These are phyloP conservation scores for Drosophila trichaetosa DNA, from an alignment of 2,888 invertebrate species.

Conservation along the genomic window DNA sequence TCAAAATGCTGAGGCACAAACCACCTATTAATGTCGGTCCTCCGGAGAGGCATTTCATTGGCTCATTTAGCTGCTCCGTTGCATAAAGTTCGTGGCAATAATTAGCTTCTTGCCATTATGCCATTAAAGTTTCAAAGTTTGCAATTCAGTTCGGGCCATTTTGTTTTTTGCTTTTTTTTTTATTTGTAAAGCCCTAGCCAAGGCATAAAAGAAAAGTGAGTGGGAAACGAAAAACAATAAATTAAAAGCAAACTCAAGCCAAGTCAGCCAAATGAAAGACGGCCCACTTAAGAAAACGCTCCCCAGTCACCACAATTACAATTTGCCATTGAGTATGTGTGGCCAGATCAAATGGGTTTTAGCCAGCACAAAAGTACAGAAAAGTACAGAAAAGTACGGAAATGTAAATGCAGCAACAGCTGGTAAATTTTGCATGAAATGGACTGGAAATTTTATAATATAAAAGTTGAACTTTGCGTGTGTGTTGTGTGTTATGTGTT, in stretches of 20 bases:
- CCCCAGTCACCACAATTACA: not conserved
- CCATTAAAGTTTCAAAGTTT: slow-evolving; percentile 54
- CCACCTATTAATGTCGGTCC: not conserved
- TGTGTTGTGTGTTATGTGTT: not conserved
- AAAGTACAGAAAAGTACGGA: not conserved
- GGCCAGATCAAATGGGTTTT: slow-evolving; percentile 21
- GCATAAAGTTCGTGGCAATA: slow-evolving; percentile 41
- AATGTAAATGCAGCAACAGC: not conserved
- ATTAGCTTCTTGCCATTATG: slow-evolving; percentile 46
- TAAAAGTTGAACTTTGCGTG: slow-evolving; percentile 7
- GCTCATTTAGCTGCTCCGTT: slow-evolving; percentile 33
- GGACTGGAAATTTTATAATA: slow-evolving; percentile 18
- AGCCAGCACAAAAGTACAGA: slow-evolving; percentile 7
- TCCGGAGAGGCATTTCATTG: slow-evolving; percentile 12
- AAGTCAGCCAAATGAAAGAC: slow-evolving; percentile 23
- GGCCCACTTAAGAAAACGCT: slow-evolving; percentile 12
- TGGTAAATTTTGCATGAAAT: slow-evolving; percentile 6
- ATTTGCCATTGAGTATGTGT: slow-evolving; percentile 6
- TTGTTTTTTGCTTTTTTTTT: slow-evolving; percentile 18
- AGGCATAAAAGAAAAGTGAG: slow-evolving; percentile 23
- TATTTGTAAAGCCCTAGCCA: not conserved
- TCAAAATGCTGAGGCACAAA: slow-evolving; percentile 11
- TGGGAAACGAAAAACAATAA: slow-evolving; percentile 28
- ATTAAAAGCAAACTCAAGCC: slow-evolving; percentile 36
- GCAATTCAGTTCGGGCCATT: slow-evolving; percentile 13